Evolutionary conservation across 2,888 invertebrate genomes (phyloP).

Genomic region (Eupithecia insigniata): DNA sequence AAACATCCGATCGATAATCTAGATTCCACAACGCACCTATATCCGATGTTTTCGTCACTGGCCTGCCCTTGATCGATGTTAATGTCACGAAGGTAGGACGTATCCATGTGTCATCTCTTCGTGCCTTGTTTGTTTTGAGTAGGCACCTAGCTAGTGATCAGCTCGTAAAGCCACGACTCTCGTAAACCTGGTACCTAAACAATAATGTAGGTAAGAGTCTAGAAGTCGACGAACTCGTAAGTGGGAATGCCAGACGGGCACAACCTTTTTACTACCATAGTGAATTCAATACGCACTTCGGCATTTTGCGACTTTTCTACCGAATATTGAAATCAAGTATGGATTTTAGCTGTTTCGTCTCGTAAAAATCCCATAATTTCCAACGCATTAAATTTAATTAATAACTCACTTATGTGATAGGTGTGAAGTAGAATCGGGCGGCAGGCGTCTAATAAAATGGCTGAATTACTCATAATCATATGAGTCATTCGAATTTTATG

Average conservation of each 20-base stretch:
- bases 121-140: conserved; percentile 45
- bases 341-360: conserved; percentile 12
- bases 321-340: conserved; percentile 15
- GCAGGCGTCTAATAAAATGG: neutral
- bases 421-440: neutral
- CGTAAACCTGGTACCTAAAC: conserved; percentile 36
- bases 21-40: conserved; percentile 28
- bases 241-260: conserved; percentile 35
- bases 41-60: conserved; percentile 36
- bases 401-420: neutral
- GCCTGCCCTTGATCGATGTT: conserved; percentile 56
- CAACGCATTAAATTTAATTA: neutral
- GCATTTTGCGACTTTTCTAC: conserved; percentile 19
- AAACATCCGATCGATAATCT: conserved; percentile 35
- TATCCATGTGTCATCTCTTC: conserved; percentile 55
- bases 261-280: conserved; percentile 35
- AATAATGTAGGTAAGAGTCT: conserved; percentile 14
- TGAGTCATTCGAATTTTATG: neutral
- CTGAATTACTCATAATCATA: neutral
- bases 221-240: conserved; percentile 41
- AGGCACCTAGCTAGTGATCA: conserved; percentile 44
- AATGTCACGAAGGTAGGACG: conserved; percentile 37
- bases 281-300: conserved; percentile 17
- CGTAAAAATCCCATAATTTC: conserved; percentile 8
- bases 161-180: conserved; percentile 50